Conservation (phyloP, 2,113 vertebrate species). For the Lichenostomus cassidix region DNA sequence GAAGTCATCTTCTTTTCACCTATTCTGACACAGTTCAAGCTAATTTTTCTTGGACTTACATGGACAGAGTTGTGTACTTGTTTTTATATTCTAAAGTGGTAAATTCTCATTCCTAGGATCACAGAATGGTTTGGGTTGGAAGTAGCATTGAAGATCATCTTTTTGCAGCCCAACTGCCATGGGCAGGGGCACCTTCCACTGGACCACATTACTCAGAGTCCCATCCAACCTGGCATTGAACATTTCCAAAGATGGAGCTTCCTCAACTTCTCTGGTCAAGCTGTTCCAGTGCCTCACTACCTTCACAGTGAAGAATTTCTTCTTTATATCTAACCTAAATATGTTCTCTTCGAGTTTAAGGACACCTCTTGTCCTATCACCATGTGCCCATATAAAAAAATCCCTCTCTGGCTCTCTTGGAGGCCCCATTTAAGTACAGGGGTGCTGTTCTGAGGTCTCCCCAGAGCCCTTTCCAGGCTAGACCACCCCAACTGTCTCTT, state of each 20-base stretch:
- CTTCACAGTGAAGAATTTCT: not conserved
- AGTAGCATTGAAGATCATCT: not conserved
- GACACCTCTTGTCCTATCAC: not conserved
- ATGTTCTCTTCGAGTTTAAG: not conserved
- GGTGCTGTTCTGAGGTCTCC: not conserved
- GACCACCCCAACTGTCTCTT: not conserved
- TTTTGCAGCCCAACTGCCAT: not conserved
- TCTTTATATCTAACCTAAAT: not conserved
- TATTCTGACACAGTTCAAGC: not conserved
- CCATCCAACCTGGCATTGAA: accelerated
- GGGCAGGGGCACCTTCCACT: not conserved
- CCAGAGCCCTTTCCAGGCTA: not conserved
- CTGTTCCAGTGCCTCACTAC: not conserved
- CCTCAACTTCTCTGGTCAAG: not conserved
- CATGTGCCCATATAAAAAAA: not conserved
- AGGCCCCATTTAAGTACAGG: not conserved
- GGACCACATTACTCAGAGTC: not conserved
- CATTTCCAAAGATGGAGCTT: not conserved
- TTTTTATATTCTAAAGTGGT: not conserved
- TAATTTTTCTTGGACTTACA: not conserved
- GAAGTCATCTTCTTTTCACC: not conserved
- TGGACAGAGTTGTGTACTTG: not conserved
- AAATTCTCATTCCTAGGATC: not conserved
- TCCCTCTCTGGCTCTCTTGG: not conserved
- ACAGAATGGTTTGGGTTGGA: not conserved